A percentile compares a stretch with the other conserved stretches of the same genome.
These are phyloP conservation scores for Anguilla japonica DNA, from an alignment of 2,113 vertebrate species.

Conservation along the genomic window DNA sequence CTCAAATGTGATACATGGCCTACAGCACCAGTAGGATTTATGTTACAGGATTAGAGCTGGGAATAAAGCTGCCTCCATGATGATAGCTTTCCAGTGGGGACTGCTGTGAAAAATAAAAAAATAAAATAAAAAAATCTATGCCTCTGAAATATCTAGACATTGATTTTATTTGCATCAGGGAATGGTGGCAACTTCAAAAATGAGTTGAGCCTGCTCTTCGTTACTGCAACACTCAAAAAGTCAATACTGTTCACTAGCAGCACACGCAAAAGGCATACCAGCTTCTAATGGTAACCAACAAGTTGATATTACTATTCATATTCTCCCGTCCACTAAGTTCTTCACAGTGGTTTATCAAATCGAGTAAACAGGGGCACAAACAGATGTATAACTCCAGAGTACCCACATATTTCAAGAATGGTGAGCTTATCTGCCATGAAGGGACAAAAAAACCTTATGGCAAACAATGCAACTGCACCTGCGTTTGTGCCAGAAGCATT, in stretches of 20 bases:
- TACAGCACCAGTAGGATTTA: conserved; percentile 14
- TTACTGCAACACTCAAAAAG: conserved; percentile 2
- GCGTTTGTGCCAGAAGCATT: background rate
- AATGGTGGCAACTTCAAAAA: conserved; percentile 18
- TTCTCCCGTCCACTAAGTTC: background rate
- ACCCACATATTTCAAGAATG: background rate
- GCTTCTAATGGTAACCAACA: background rate
- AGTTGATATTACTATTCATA: background rate
- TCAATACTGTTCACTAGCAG: background rate
- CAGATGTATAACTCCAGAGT: background rate
- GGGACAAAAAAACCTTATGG: background rate
- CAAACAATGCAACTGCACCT: background rate
- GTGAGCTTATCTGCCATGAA: too few relatives aligned
- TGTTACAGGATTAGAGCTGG: conserved; percentile 15
- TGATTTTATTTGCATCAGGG: conserved; percentile 29
- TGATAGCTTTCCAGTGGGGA: conserved; percentile 13
- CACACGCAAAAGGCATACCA: background rate
- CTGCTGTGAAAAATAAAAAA: background rate
- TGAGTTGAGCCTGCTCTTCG: background rate
- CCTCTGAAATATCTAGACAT: conserved; percentile 7
- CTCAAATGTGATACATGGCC: conserved; percentile 5
- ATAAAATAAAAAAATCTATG: background rate
- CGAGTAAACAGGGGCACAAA: background rate
- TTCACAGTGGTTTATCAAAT: background rate
- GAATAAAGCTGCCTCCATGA: background rate